Percentiles rank a stretch among this genome's conserved stretches.
These are phyloP conservation scores for Eptatretus burgeri DNA, from an alignment of 2,113 vertebrate genomes.

Conservation along the genomic window DNA sequence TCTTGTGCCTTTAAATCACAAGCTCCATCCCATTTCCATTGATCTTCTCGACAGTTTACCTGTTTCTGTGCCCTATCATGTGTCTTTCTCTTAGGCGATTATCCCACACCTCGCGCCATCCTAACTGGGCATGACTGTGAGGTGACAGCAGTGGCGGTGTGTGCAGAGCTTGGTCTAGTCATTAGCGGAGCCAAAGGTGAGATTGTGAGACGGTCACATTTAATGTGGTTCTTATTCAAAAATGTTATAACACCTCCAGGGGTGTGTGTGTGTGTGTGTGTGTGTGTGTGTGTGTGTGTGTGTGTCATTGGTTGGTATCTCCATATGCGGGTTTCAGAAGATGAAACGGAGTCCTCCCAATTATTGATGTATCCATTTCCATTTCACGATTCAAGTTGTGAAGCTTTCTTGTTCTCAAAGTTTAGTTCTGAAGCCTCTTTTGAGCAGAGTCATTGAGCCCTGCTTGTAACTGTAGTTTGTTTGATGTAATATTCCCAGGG, in stretches of 20 bases:
- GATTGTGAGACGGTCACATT: slow-evolving; percentile 8
- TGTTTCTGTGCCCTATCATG: background rate
- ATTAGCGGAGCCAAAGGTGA: slow-evolving; percentile 97
- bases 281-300: too few relatives aligned
- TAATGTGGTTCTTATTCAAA: slow-evolving; percentile 2
- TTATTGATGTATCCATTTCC: too few relatives aligned
- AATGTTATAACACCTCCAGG: background rate
- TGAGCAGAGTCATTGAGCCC: too few relatives aligned
- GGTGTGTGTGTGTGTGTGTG: too few relatives aligned
- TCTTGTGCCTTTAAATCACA: background rate
- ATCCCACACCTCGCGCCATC: slow-evolving; percentile 69
- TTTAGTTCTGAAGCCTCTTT: too few relatives aligned
- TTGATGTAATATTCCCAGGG: too few relatives aligned
- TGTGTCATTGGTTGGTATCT: too few relatives aligned
- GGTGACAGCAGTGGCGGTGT: slow-evolving; percentile 80
- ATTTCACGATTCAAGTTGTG: too few relatives aligned
- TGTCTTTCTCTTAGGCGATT: slow-evolving; percentile 35
- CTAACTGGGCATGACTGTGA: slow-evolving; percentile 86
- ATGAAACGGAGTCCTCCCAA: too few relatives aligned
- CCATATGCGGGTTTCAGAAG: too few relatives aligned
- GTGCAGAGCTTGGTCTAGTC: slow-evolving; percentile 81
- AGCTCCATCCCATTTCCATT: background rate
- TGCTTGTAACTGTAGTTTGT: too few relatives aligned
- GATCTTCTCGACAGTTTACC: background rate
- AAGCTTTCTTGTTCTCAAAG: too few relatives aligned